Evolutionary conservation across 2,888 invertebrate species (phyloP), one percentile per base, ranked within the genome.

Genomic region (Laspeyria flexula): DNA sequence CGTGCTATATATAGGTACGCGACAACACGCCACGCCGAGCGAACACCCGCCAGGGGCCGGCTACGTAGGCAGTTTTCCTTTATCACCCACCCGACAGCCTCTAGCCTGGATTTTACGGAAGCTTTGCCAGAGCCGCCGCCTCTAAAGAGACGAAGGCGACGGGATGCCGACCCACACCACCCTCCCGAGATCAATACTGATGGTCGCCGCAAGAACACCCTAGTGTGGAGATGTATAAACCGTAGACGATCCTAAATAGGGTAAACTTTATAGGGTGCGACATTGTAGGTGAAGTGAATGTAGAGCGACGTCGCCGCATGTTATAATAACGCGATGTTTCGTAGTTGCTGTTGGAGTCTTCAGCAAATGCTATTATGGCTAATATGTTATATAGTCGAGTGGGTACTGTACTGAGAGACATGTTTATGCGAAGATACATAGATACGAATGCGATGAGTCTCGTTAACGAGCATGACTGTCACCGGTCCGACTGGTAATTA

Each of bases 161-260:
- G 88, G 88, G 88, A 87, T 84, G 86, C 73, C 89, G 83, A 81
- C 88, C 88, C 90, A 83, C 87, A 80, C 87, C 88, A 84, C 89
- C 89, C 90, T 82, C 87, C 83, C 86, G 81, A 79, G 90, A 90
- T 91, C 91, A 86, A 91, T 91, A 90, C 85, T 78, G 90, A 87
- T 90, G 90, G 88, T 90, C 74, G 86, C 85, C 86, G 81, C 81
- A 85, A 85, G 85, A 85, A 86, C 83, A 79, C 83, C 83, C 83
- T 84, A 62, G 75, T 74, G 73, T 76, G 73, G 76, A 77, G 73
- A 75, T 73, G 75, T 80, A 77, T 77, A 76, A 58, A 65, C 63
- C 71, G 68, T 68, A 67, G 68, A 61, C 68, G 67, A 60, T 68
- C 58, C 62, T 68, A 70, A 69, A 71, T 74, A 72, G 67, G 73